Percentiles rank a stretch among this genome's conserved stretches.
phyloP scores from a whole-genome alignment of 1,140 invertebrate species.

The Pogonomyrmex barbatus region DNA sequence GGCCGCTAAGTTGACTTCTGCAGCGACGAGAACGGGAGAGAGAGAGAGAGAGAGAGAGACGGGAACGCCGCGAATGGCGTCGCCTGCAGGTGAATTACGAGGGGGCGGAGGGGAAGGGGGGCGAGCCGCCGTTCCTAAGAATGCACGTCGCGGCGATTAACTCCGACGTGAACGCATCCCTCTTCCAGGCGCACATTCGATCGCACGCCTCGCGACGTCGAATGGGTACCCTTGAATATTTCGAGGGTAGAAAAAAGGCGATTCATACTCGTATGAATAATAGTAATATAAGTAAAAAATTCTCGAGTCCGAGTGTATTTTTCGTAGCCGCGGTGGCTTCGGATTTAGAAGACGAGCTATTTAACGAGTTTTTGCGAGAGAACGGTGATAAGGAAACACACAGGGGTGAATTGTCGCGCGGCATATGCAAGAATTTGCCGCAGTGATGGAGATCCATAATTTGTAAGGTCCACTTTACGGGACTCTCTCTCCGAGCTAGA shows the following conservation, averaged over 20 bases:
- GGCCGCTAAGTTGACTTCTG: conserved; percentile 23
- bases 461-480: conserved; percentile 37
- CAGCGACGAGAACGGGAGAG: neutral
- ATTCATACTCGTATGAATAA: neutral
- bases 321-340: neutral
- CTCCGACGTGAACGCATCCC: neutral
- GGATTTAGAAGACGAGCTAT: neutral
- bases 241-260: neutral
- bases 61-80: neutral
- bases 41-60: neutral
- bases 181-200: neutral
- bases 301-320: neutral
- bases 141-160: conserved; percentile 11
- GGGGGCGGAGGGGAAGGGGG: too few relatives aligned
- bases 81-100: conserved; percentile 15
- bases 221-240: neutral
- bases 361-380: neutral
- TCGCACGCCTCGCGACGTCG: neutral
- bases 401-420: neutral
- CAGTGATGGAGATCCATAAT: conserved; percentile 33
- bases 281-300: neutral
- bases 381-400: neutral
- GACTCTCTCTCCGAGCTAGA: neutral
- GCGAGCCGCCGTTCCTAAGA: neutral
- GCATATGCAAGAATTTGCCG: conserved; percentile 12